Evolutionary conservation across 2,888 invertebrate genomes (phyloP).

Genomic region (Parnassius orleans): DNA sequence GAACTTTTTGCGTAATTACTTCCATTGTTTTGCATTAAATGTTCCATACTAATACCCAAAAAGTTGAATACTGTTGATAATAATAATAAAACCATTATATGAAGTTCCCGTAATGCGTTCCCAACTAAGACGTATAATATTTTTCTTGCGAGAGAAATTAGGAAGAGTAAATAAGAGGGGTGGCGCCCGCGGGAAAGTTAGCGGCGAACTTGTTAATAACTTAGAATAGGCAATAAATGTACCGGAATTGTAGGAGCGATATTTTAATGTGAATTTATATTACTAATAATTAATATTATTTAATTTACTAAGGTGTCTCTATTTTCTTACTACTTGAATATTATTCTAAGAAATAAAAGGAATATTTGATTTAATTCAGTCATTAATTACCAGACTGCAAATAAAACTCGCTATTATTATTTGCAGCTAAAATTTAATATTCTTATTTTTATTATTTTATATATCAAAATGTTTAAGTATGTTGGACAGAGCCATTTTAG

Average conservation of each 20-base stretch:
- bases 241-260: conserved; percentile 28
- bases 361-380: no score
- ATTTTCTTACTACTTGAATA: no score
- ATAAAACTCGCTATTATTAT: no score
- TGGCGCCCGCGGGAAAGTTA: conserved; percentile 27
- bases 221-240: conserved; percentile 34
- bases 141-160: conserved; percentile 28
- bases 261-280: conserved; percentile 10
- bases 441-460: no score
- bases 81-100: conserved; percentile 11
- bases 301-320: background rate
- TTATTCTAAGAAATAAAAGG: no score
- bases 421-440: no score
- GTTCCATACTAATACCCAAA: no score
- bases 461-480: no score
- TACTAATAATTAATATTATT: conserved; percentile 8
- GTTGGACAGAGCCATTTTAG: no score
- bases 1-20: no score
- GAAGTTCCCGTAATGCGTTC: conserved; percentile 10
- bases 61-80: background rate
- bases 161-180: conserved; percentile 26
- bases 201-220: conserved; percentile 37
- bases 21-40: no score
- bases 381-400: no score
- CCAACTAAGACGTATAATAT: conserved; percentile 18